Evolutionary conservation across 2,888 invertebrate species (phyloP).

Genomic region (Parasteatoda lunata): DNA sequence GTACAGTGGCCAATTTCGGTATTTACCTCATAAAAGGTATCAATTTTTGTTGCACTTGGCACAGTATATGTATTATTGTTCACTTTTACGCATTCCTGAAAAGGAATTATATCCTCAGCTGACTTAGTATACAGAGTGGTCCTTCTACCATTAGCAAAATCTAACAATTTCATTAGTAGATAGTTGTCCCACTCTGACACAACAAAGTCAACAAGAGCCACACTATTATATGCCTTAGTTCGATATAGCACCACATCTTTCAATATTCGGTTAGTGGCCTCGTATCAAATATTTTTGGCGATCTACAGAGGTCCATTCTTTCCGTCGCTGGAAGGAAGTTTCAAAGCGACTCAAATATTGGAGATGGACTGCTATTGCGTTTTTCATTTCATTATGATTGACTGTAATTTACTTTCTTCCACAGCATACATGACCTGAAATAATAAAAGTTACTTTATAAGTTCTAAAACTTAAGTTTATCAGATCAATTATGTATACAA

Average conservation of each 20-base stretch:
- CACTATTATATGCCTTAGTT: not conserved
- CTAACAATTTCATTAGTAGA: not conserved
- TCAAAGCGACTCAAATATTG: not conserved
- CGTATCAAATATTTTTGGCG: not conserved
- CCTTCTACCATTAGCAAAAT: conserved; percentile 4
- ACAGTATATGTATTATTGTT: not conserved
- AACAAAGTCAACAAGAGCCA: conserved; percentile 1
- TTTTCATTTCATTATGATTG: not conserved
- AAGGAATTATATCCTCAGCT: not conserved
- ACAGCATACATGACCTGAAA: conserved; percentile 25
- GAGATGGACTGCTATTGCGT: not conserved
- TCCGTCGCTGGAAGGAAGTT: not conserved
- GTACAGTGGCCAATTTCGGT: not conserved
- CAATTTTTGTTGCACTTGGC: not conserved
- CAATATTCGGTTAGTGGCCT: not conserved
- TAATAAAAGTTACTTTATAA: not conserved
- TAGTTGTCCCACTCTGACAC: not conserved
- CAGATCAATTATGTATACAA: too few relatives aligned
- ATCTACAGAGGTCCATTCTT: conserved; percentile 10
- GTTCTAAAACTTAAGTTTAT: too few relatives aligned
- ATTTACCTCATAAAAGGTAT: not conserved
- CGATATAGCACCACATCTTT: not conserved
- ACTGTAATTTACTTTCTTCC: not conserved
- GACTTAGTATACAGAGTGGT: not conserved
- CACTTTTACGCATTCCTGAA: not conserved